Conservation (phyloP, 2,113 vertebrate genomes). For the Catharus minimus region DNA sequence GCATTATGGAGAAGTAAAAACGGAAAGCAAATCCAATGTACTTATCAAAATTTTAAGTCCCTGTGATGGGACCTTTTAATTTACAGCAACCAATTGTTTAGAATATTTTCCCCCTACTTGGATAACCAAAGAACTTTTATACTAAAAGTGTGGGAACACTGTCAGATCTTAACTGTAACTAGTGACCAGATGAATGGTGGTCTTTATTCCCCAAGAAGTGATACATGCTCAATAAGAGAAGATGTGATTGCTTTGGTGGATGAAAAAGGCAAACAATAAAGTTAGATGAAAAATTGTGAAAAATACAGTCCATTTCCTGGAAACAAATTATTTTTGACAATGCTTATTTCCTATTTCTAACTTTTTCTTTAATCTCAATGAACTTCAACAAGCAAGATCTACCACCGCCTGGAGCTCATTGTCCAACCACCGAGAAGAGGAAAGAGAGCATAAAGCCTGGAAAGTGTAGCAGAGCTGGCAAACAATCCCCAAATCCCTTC, state of each 20-base stretch:
- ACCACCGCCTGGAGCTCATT: not conserved
- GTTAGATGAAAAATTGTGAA: not conserved
- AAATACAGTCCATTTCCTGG: not conserved
- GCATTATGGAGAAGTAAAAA: not conserved
- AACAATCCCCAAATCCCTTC: not conserved
- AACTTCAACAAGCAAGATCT: not conserved
- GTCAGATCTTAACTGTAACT: not conserved
- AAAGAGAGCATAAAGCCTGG: not conserved
- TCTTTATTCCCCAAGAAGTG: not conserved
- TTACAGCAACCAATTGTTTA: not conserved
- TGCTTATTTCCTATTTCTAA: not conserved
- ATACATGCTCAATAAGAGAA: not conserved
- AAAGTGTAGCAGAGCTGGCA: not conserved
- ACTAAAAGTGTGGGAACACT: not conserved
- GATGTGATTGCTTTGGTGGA: not conserved
- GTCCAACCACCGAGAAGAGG: not conserved
- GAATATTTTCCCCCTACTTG: not conserved
- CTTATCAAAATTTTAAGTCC: not conserved
- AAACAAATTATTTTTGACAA: not conserved
- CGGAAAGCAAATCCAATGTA: not conserved
- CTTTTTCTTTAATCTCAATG: not conserved
- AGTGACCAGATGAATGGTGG: too few species aligned
- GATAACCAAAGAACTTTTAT: not conserved
- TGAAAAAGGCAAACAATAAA: not conserved
- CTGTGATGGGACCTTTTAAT: not conserved